Conservation (phyloP, 2,797 vertebrate genomes). For the Hephaestus fuliginosus region DNA sequence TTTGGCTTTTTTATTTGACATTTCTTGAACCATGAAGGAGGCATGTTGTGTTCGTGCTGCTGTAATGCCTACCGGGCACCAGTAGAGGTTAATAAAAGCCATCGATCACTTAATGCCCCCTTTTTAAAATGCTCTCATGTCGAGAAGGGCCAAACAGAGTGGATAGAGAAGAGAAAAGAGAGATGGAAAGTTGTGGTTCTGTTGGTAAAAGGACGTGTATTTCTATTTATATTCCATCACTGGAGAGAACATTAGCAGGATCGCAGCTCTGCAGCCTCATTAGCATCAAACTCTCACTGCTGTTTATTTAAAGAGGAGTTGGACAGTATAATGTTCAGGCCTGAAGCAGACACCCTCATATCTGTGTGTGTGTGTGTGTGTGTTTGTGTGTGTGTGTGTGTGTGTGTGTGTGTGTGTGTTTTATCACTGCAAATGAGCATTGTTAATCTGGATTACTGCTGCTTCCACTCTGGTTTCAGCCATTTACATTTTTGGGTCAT, state of each 20-base stretch:
- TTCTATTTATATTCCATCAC: conserved; percentile 29
- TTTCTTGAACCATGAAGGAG: neutral
- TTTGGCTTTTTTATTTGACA: neutral
- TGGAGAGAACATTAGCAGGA: neutral
- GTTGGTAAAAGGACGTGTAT: neutral
- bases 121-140: neutral
- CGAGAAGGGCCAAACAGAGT: neutral
- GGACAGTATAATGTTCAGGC: neutral
- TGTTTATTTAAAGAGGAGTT: conserved; percentile 66
- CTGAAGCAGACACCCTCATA: neutral
- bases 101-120: conserved; percentile 8
- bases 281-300: conserved; percentile 34
- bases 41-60: neutral
- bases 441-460: conserved; percentile 49
- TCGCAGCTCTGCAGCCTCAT: conserved; percentile 41
- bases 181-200: neutral
- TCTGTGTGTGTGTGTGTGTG: neutral
- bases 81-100: conserved; percentile 36
- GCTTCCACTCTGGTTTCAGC: conserved; percentile 11
- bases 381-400: neutral
- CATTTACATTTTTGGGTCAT: conserved; percentile 30
- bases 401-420: neutral
- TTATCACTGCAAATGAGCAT: neutral
- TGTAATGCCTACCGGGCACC: conserved; percentile 27
- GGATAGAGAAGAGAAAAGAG: neutral